A percentile compares a stretch with the other conserved stretches of the same genome.
These are phyloP conservation scores for Limonius californicus DNA, from an alignment of 1,140 invertebrate genomes.

Conservation along the genomic window DNA sequence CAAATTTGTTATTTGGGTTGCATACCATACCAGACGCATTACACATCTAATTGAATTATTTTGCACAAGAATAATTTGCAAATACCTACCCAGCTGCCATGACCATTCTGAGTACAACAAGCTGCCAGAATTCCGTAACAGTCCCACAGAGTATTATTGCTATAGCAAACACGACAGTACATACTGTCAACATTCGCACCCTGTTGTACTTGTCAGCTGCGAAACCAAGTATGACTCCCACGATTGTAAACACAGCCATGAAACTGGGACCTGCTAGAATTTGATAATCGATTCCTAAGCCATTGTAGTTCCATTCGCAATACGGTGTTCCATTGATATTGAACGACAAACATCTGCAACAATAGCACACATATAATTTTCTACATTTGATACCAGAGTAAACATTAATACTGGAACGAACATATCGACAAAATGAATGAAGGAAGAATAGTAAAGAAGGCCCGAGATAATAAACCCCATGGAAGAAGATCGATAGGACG, in stretches of 20 bases:
- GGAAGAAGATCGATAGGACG: no score
- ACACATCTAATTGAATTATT: no score
- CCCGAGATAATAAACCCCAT: no score
- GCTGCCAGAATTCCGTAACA: conserved; percentile 86
- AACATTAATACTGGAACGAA: no score
- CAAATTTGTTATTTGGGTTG: no score
- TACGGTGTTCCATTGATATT: conserved; percentile 66
- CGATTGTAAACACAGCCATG: conserved; percentile 85
- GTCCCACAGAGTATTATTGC: conserved; percentile 80
- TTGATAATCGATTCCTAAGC: conserved; percentile 87
- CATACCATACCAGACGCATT: no score
- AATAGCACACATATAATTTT: conserved; percentile 2
- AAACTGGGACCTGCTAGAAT: conserved; percentile 88
- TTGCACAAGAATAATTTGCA: background rate
- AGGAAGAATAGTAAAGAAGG: no score
- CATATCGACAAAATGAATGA: no score
- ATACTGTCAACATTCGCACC: conserved; percentile 69
- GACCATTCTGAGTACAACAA: conserved; percentile 80
- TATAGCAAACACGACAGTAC: conserved; percentile 74
- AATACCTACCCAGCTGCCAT: conserved; percentile 72
- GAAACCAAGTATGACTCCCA: conserved; percentile 80
- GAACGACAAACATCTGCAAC: conserved; percentile 60
- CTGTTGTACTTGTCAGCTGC: conserved; percentile 77
- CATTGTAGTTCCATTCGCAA: conserved; percentile 92
- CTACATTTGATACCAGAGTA: no score